Conservation (phyloP, 2,113 vertebrate species). For the Nycticorax nycticorax region DNA sequence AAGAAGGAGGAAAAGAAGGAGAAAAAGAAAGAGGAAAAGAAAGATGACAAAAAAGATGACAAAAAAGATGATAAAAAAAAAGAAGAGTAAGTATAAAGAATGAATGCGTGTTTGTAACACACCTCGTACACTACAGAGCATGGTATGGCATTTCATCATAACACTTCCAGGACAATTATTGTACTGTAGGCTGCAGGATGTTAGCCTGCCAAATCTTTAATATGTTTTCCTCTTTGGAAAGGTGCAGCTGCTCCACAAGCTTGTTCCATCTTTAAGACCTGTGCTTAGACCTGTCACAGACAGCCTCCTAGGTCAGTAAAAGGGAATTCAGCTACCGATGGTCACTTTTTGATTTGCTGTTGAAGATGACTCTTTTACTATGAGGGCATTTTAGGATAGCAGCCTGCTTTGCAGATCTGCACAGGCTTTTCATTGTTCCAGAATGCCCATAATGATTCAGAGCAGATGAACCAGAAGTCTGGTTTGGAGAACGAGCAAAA, state of each 20-base stretch:
- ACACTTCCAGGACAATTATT: rapidly evolving
- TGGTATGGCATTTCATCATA: neutral
- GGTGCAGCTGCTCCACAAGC: neutral
- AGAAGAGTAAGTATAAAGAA: conserved; percentile 73
- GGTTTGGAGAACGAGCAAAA: neutral
- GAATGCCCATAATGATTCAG: neutral
- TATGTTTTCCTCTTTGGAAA: neutral
- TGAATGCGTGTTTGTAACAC: neutral
- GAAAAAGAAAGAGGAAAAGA: conserved; percentile 71
- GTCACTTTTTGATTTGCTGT: neutral
- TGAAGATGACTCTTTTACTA: neutral
- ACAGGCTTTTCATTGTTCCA: neutral
- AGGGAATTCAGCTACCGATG: neutral
- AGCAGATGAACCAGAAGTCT: neutral
- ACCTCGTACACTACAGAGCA: neutral
- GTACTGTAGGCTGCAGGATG: neutral
- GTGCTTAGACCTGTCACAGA: neutral
- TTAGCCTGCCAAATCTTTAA: neutral
- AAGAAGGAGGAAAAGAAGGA: conserved; percentile 70
- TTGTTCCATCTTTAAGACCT: neutral
- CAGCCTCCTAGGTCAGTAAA: neutral
- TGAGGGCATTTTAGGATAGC: neutral
- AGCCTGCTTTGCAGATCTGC: neutral
- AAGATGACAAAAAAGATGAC: conserved; percentile 79
- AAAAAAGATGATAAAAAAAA: conserved; percentile 78